Percentiles rank a stretch among this genome's conserved stretches.
Evolutionary conservation across 2,113 vertebrate species (phyloP).

Genomic region (Platichthys flesus): DNA sequence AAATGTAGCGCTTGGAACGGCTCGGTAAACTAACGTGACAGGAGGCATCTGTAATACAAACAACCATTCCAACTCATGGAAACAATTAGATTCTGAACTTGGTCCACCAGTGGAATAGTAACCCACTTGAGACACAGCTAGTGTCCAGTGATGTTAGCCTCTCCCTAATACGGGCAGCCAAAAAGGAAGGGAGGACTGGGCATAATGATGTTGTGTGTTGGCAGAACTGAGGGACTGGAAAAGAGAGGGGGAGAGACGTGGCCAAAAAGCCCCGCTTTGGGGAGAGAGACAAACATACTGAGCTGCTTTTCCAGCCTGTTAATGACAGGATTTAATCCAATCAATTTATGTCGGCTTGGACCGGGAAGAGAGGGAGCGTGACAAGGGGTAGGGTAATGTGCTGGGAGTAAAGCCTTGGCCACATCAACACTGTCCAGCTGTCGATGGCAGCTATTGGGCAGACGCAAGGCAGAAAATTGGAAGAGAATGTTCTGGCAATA

Average conservation of each 20-base stretch:
- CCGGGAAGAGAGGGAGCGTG: conserved; percentile 76
- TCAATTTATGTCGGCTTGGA: conserved; percentile 83
- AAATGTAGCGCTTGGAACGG: conserved; percentile 56
- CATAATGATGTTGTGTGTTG: conserved; percentile 76
- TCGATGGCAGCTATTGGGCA: conserved; percentile 79
- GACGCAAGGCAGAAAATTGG: conserved; percentile 79
- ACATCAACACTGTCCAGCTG: conserved; percentile 79
- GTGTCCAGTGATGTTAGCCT: conserved; percentile 75
- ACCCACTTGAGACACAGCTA: conserved; percentile 68
- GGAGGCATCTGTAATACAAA: conserved; percentile 52
- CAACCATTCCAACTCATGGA: conserved; percentile 55
- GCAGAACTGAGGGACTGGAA: conserved; percentile 73
- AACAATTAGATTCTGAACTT: conserved; percentile 54
- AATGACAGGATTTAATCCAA: conserved; percentile 85
- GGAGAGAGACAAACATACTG: conserved; percentile 80
- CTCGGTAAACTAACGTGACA: conserved; percentile 49
- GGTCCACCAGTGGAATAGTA: conserved; percentile 59
- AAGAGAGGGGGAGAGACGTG: conserved; percentile 63
- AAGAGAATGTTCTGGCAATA: conserved; percentile 82
- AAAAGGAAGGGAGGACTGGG: conserved; percentile 68
- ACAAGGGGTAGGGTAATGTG: conserved; percentile 81
- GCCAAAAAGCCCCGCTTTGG: conserved; percentile 77
- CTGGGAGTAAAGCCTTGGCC: conserved; percentile 79
- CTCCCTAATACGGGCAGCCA: conserved; percentile 52
- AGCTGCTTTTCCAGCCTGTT: conserved; percentile 83